Conservation (phyloP, 2,888 invertebrate genomes). For the Napeogenes sylphis region DNA sequence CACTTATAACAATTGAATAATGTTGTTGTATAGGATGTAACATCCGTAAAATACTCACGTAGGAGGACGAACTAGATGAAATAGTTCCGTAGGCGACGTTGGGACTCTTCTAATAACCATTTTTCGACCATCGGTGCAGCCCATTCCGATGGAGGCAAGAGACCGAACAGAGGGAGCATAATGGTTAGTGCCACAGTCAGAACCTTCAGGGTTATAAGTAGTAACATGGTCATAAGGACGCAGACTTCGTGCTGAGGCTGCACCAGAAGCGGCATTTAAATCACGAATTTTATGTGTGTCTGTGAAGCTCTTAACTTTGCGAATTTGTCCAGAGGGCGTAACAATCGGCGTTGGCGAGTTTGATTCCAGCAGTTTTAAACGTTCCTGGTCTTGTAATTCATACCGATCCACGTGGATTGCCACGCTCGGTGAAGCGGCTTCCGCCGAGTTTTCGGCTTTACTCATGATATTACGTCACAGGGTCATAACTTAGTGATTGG, state of each 20-base stretch:
- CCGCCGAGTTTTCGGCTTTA: slow-evolving; percentile 64
- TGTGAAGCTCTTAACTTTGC: slow-evolving; percentile 74
- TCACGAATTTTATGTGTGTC: slow-evolving; percentile 72
- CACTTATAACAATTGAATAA: slow-evolving; percentile 69
- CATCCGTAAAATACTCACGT: slow-evolving; percentile 81
- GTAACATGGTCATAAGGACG: slow-evolving; percentile 73
- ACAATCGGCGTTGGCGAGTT: slow-evolving; percentile 56
- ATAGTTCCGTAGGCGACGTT: slow-evolving; percentile 89
- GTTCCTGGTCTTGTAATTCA: slow-evolving; percentile 61
- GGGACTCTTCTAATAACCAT: slow-evolving; percentile 90
- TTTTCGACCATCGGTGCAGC: slow-evolving; percentile 91
- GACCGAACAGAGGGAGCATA: slow-evolving; percentile 87
- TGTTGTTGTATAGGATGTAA: slow-evolving; percentile 59
- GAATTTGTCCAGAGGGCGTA: slow-evolving; percentile 72
- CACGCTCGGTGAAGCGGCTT: slow-evolving; percentile 66
- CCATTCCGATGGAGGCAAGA: slow-evolving; percentile 91
- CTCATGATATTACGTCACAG: slow-evolving; percentile 73
- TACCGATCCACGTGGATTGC: slow-evolving; percentile 67
- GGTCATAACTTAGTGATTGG: slow-evolving; percentile 66
- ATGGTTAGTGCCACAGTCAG: slow-evolving; percentile 79
- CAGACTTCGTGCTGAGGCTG: slow-evolving; percentile 68
- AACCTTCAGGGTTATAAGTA: slow-evolving; percentile 70
- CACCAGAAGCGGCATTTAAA: slow-evolving; percentile 64
- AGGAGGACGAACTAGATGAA: slow-evolving; percentile 90
- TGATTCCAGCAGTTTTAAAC: slow-evolving; percentile 60